Percentiles rank a stretch among this genome's conserved stretches.
phyloP scores from a whole-genome alignment of 1,140 invertebrate genomes.

The Drosophila serrata region DNA sequence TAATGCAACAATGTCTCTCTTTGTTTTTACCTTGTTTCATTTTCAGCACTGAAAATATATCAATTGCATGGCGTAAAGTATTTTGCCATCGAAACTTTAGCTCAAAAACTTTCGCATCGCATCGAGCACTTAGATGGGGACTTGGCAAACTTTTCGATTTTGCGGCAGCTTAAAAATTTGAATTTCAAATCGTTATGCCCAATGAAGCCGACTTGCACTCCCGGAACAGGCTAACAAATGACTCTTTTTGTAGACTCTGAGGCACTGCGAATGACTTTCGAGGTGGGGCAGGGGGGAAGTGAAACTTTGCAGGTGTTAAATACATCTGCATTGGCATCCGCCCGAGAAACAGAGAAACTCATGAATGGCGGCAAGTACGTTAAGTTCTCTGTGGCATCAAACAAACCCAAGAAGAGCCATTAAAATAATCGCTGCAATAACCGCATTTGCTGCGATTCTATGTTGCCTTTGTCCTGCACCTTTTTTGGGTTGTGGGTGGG shows the following conservation, averaged over 20 bases:
- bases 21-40: not conserved
- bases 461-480: constrained; percentile 67
- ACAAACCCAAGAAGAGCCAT: constrained; percentile 73
- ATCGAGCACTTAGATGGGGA: constrained; percentile 44
- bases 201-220: constrained; percentile 43
- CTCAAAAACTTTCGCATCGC: constrained; percentile 28
- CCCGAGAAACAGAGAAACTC: constrained; percentile 31
- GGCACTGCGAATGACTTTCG: constrained; percentile 30
- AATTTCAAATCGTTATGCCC: constrained; percentile 48
- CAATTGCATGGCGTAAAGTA: constrained; percentile 44
- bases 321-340: constrained; percentile 44
- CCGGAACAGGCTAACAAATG: constrained; percentile 48
- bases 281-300: not conserved
- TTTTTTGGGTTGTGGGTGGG: constrained; percentile 60
- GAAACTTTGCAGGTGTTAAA: constrained; percentile 60
- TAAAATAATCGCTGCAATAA: constrained; percentile 83
- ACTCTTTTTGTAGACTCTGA: constrained; percentile 30
- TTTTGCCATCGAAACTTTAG: constrained; percentile 41
- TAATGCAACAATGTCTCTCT: not conserved
- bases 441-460: constrained; percentile 73
- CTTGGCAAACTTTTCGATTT: constrained; percentile 44
- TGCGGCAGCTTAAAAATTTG: constrained; percentile 43
- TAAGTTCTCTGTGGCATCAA: constrained; percentile 45
- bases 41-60: constrained; percentile 32
- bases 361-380: constrained; percentile 37